These are phyloP conservation scores for Clarias laeviceps DNA, from an alignment of 2,797 vertebrate genomes.

Conservation along the genomic window DNA sequence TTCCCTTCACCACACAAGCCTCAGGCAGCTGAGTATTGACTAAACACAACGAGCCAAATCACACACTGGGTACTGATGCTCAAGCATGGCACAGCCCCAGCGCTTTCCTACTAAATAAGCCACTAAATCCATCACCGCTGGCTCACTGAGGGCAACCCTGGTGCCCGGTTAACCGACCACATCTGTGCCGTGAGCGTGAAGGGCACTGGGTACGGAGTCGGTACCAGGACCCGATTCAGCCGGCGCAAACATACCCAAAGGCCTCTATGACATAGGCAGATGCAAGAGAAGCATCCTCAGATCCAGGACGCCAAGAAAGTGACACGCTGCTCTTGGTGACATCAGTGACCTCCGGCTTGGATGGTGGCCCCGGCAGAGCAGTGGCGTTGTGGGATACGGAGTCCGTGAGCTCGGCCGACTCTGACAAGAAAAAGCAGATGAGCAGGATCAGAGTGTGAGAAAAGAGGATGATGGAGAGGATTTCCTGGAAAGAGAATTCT, in stretches of 20 bases:
- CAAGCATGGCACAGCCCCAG: slow-evolving; percentile 39
- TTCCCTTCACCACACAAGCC: slow-evolving; percentile 8
- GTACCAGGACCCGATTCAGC: slow-evolving; percentile 55
- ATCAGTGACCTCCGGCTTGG: slow-evolving; percentile 96
- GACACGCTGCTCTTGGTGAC: slow-evolving; percentile 98
- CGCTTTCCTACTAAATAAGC: slow-evolving; percentile 45
- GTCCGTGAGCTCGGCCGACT: slow-evolving; percentile 84
- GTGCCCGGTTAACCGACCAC: slow-evolving; percentile 57
- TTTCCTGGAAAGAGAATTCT: neutral
- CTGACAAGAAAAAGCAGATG: slow-evolving; percentile 63
- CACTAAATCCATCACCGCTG: slow-evolving; percentile 38
- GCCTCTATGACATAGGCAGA: slow-evolving; percentile 87
- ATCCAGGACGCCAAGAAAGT: slow-evolving; percentile 90
- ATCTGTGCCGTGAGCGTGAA: slow-evolving; percentile 65
- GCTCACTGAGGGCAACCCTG: slow-evolving; percentile 23
- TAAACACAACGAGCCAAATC: slow-evolving; percentile 44
- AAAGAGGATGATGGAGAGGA: neutral
- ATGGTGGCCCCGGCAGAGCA: slow-evolving; percentile 92
- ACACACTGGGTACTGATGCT: slow-evolving; percentile 36
- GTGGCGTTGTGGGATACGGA: slow-evolving; percentile 86
- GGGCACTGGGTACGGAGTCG: slow-evolving; percentile 61
- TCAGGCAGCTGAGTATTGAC: slow-evolving; percentile 31
- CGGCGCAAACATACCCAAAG: slow-evolving; percentile 86
- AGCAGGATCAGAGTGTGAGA: slow-evolving; percentile 33
- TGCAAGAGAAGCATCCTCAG: slow-evolving; percentile 78